A percentile compares a stretch with the other conserved stretches of the same genome.
Evolutionary conservation across 2,888 invertebrate species (phyloP).

Genomic region (Cheilosia soror): DNA sequence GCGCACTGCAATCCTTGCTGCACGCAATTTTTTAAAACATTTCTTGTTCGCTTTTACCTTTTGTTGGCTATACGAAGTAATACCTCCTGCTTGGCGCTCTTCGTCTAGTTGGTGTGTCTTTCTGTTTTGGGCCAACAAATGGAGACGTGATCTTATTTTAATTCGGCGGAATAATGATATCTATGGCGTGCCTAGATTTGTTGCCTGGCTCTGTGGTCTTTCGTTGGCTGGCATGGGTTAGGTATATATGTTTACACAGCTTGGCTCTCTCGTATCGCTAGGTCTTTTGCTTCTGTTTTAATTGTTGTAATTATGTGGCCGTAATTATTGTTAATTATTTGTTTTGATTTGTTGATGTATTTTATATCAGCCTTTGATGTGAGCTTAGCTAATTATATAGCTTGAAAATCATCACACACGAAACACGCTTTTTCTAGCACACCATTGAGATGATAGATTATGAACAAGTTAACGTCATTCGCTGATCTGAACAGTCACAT

Average conservation of each 20-base stretch:
- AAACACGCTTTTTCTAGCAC: no score
- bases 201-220: neutral
- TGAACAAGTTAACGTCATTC: no score
- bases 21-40: slow-evolving; percentile 63
- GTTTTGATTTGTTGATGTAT: slow-evolving; percentile 52
- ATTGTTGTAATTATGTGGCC: slow-evolving; percentile 72
- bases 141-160: slow-evolving; percentile 71
- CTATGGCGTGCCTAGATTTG: slow-evolving; percentile 52
- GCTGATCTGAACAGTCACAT: no score
- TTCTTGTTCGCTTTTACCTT: slow-evolving; percentile 24
- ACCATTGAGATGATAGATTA: no score
- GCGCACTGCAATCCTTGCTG: slow-evolving; percentile 56
- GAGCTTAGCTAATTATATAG: no score
- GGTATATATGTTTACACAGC: slow-evolving; percentile 6
- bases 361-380: no score
- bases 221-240: neutral
- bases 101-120: neutral
- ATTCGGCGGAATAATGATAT: slow-evolving; percentile 59
- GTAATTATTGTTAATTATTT: slow-evolving; percentile 74
- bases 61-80: slow-evolving; percentile 24
- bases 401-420: no score
- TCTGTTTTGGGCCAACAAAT: slow-evolving; percentile 50
- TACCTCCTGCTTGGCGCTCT: slow-evolving; percentile 6
- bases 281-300: slow-evolving; percentile 54
- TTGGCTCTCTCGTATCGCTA: slow-evolving; percentile 22